Percentiles rank a stretch among this genome's conserved stretches.
phyloP scores from a whole-genome alignment of 2,797 vertebrate species.

The Spinus olivaceus region DNA sequence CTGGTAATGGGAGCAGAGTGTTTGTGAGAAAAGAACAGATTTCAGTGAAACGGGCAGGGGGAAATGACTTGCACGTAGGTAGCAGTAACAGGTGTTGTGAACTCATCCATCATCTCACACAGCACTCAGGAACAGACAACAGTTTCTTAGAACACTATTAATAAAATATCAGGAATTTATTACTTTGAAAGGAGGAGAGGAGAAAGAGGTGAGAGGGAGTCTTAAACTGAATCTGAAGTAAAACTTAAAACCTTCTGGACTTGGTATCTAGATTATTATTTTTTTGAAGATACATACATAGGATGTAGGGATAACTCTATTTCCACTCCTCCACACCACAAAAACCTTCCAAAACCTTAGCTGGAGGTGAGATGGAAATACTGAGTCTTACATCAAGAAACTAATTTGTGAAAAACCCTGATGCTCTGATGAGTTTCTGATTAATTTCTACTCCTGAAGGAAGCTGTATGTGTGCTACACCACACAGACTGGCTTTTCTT shows the following conservation, averaged over 20 bases:
- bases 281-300: fast-evolving
- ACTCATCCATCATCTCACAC: constrained; percentile 23
- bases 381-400: background rate
- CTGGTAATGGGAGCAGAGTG: constrained; percentile 44
- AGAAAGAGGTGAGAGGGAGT: background rate
- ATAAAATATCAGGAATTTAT: background rate
- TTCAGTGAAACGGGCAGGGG: constrained; percentile 63
- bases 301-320: background rate
- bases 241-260: background rate
- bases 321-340: background rate
- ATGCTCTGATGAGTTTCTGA: background rate
- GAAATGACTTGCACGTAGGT: constrained; percentile 4
- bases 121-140: background rate
- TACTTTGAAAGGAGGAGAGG: background rate
- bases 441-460: background rate
- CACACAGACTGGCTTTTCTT: background rate
- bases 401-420: background rate
- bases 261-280: background rate
- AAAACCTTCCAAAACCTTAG: background rate
- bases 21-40: constrained; percentile 79
- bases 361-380: background rate
- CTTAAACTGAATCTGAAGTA: background rate
- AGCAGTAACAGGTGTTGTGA: constrained; percentile 67
- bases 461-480: background rate
- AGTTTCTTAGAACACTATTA: background rate